Conservation (phyloP, 2,888 invertebrate species). For the Rhagonycha fulva region DNA sequence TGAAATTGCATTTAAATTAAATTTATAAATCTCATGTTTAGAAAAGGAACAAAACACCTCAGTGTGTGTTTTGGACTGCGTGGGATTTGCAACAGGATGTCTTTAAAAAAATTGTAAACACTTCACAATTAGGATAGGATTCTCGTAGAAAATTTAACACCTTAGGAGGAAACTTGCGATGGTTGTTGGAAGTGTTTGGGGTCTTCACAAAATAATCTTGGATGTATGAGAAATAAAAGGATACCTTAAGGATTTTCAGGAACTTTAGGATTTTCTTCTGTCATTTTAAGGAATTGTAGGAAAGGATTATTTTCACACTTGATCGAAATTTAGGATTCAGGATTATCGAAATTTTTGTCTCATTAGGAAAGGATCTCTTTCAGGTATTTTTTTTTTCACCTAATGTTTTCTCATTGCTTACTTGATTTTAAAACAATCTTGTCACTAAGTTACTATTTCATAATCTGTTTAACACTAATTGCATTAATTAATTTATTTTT, state of each 20-base stretch:
- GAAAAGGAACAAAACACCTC: slow-evolving; percentile 3
- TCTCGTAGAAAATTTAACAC: slow-evolving; percentile 4
- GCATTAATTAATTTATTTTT: slow-evolving; percentile 8
- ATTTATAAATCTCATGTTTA: slow-evolving; percentile 3
- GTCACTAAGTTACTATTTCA: slow-evolving; percentile 22
- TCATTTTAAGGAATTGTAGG: slow-evolving; percentile 7
- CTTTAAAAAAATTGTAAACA: slow-evolving; percentile 2
- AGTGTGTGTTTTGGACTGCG: slow-evolving; percentile 16
- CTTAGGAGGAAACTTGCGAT: neutral
- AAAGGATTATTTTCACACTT: slow-evolving; percentile 16
- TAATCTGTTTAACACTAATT: slow-evolving; percentile 19
- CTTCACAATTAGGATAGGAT: slow-evolving; percentile 22
- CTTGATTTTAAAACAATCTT: slow-evolving; percentile 15
- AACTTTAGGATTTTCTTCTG: slow-evolving; percentile 10
- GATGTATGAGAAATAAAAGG: slow-evolving; percentile 12
- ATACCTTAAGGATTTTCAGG: slow-evolving; percentile 11
- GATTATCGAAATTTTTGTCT: slow-evolving; percentile 11
- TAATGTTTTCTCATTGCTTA: slow-evolving; percentile 20
- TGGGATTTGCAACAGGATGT: slow-evolving; percentile 17
- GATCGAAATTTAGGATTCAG: slow-evolving; percentile 18
- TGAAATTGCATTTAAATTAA: neutral
- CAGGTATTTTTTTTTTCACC: slow-evolving; percentile 22
- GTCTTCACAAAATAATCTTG: slow-evolving; percentile 18
- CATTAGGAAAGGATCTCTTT: slow-evolving; percentile 21
- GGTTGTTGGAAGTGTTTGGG: slow-evolving; percentile 7